phyloP scores from a whole-genome alignment of 2,888 invertebrate species.

The Philonicus albiceps region DNA sequence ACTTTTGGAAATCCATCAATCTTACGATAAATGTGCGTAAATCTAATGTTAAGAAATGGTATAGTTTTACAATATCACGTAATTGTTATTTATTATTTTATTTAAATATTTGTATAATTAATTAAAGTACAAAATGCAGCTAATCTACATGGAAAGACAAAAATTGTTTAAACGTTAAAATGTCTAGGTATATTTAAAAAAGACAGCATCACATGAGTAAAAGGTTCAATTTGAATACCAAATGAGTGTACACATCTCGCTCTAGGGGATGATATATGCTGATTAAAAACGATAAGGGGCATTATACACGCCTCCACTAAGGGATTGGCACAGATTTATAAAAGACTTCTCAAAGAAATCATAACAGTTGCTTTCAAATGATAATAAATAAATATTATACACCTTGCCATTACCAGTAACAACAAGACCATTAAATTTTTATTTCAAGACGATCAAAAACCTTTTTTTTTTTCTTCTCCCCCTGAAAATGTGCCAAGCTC shows the following conservation, averaged over 20 bases:
- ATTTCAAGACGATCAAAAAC: neutral
- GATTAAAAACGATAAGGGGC: neutral
- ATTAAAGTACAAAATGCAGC: neutral
- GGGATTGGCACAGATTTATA: neutral
- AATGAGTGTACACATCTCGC: neutral
- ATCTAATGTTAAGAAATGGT: too few relatives aligned
- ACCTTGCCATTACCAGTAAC: neutral
- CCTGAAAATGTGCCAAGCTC: neutral
- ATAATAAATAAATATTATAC: neutral
- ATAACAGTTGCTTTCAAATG: neutral
- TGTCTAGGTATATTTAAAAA: neutral
- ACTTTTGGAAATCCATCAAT: too few relatives aligned
- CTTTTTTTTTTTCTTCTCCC: too few relatives aligned
- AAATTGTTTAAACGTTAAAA: neutral
- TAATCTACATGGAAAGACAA: neutral
- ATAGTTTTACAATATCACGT: too few relatives aligned
- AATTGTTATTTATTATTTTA: too few relatives aligned
- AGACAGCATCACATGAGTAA: neutral
- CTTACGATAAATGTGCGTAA: too few relatives aligned
- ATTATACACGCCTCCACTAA: neutral
- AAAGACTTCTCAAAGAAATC: neutral
- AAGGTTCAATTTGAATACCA: neutral
- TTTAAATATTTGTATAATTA: neutral
- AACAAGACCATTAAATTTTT: neutral
- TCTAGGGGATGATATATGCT: neutral